These are phyloP conservation scores for Scaptomyza flava DNA, from an alignment of 2,888 invertebrate genomes.

Conservation along the genomic window DNA sequence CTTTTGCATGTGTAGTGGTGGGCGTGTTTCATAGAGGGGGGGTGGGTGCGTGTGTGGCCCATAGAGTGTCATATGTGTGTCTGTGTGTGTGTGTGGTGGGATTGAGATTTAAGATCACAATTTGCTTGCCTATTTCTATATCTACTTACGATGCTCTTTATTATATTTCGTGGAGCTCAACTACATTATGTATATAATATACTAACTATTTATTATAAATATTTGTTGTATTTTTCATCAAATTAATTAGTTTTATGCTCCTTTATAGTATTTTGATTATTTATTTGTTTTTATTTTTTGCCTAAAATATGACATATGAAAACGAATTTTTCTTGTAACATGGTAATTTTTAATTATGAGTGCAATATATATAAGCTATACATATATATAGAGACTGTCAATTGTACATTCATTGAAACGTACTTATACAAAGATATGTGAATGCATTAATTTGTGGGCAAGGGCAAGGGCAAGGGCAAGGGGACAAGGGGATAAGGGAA, in stretches of 20 bases:
- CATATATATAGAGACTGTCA: too few relatives aligned
- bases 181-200: too few relatives aligned
- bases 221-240: neutral
- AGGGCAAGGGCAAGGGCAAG: too few relatives aligned
- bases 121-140: neutral
- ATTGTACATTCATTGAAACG: slow-evolving; percentile 26
- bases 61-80: neutral
- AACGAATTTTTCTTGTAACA: too few relatives aligned
- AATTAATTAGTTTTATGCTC: slow-evolving; percentile 10
- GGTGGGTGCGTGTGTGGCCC: slow-evolving; percentile 16
- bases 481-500: too few relatives aligned
- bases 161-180: too few relatives aligned
- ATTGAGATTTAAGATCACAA: slow-evolving; percentile 17
- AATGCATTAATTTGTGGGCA: neutral
- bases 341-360: too few relatives aligned
- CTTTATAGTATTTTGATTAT: neutral
- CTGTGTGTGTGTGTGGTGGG: neutral
- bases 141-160: too few relatives aligned
- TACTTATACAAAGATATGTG: neutral
- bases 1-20: slow-evolving; percentile 59
- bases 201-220: too few relatives aligned
- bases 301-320: too few relatives aligned
- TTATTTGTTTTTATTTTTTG: neutral
- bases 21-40: slow-evolving; percentile 44
- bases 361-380: too few relatives aligned